Evolutionary conservation across 2,113 vertebrate genomes (phyloP).

Genomic region (Furnarius figulus): DNA sequence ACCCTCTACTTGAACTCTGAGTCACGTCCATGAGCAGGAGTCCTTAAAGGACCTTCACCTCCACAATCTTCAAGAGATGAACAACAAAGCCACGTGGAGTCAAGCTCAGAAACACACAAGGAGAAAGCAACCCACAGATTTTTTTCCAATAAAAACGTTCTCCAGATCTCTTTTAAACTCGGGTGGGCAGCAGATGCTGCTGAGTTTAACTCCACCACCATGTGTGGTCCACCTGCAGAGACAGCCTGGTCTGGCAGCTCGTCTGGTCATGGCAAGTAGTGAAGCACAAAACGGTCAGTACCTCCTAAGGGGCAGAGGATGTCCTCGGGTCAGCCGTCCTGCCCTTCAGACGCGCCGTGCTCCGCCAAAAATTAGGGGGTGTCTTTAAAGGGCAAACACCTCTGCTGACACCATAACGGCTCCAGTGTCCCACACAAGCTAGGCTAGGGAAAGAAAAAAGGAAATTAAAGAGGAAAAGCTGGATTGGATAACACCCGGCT

Average conservation of each 20-base stretch:
- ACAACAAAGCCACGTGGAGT: background rate
- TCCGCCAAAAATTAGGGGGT: conserved; percentile 80
- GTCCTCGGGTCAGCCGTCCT: conserved; percentile 82
- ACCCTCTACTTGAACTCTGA: background rate
- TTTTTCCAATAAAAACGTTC: background rate
- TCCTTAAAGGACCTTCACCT: background rate
- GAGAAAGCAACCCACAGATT: background rate
- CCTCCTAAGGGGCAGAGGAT: conserved; percentile 80
- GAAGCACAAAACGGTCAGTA: conserved; percentile 81
- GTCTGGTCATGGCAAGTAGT: conserved; percentile 56
- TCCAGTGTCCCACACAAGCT: conserved; percentile 84
- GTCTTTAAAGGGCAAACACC: conserved; percentile 82
- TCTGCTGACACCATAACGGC: conserved; percentile 83
- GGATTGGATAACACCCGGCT: conserved; percentile 47
- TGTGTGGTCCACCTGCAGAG: background rate
- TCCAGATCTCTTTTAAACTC: background rate
- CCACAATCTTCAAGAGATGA: background rate
- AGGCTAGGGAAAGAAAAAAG: conserved; percentile 81
- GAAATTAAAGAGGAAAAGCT: conserved; percentile 81
- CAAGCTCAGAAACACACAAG: background rate
- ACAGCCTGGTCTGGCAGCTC: background rate
- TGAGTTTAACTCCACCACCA: background rate
- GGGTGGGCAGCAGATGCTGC: background rate
- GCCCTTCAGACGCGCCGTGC: conserved; percentile 80
- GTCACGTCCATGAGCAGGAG: background rate